These are phyloP conservation scores for Callyntrura sp. DNA, from an alignment of 2,888 invertebrate genomes.

Conservation along the genomic window DNA sequence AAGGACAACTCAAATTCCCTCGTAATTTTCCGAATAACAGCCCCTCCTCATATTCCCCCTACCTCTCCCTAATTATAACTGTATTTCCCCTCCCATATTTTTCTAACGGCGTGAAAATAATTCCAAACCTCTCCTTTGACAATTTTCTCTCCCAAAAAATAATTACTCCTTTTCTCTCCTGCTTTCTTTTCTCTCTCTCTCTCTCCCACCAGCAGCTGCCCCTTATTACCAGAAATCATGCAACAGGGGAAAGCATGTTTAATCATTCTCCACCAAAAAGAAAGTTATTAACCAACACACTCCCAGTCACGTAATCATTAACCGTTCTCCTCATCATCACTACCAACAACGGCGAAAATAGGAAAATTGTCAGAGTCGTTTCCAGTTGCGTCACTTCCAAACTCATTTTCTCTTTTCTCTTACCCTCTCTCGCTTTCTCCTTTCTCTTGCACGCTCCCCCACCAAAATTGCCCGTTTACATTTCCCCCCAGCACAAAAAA, in stretches of 20 bases:
- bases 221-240: not conserved
- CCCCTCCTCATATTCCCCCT: too few species aligned
- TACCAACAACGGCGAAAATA: too few species aligned
- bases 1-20: too few species aligned
- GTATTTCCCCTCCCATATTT: too few species aligned
- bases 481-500: too few species aligned
- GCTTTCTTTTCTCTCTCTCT: not conserved
- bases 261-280: conserved; percentile 56
- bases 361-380: not conserved
- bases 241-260: conserved; percentile 31
- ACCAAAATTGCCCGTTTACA: too few species aligned
- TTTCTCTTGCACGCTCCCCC: not conserved
- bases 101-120: too few species aligned
- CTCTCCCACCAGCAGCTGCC: not conserved
- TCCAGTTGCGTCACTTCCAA: not conserved
- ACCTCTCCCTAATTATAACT: too few species aligned
- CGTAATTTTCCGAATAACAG: too few species aligned
- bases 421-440: not conserved
- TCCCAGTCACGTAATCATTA: not conserved
- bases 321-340: too few species aligned
- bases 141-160: not conserved
- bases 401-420: conserved; percentile 24
- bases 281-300: not conserved
- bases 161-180: not conserved
- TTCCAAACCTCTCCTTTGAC: too few species aligned